Evolutionary conservation across 2,113 vertebrate genomes (phyloP).

Genomic region (Planiliza haematocheilus): DNA sequence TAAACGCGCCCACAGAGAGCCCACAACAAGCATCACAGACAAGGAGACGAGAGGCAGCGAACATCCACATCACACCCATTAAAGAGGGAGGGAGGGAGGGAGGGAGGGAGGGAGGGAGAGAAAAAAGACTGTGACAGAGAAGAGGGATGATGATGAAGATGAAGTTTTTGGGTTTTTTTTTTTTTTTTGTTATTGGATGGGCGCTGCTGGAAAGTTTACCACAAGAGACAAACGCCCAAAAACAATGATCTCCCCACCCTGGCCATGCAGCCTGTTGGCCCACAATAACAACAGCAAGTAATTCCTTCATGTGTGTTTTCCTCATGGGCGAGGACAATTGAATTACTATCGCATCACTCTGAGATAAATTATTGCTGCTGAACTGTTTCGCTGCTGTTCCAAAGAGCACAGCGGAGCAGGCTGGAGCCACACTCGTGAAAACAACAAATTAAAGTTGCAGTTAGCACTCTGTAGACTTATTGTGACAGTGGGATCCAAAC

Average conservation of each 20-base stretch:
- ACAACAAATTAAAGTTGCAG: constrained; percentile 58
- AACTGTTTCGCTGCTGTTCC: constrained; percentile 62
- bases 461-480: constrained; percentile 34
- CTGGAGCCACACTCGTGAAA: constrained; percentile 63
- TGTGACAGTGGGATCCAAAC: constrained; percentile 34
- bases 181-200: constrained; percentile 64
- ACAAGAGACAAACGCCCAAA: constrained; percentile 77
- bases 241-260: constrained; percentile 69
- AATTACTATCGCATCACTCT: constrained; percentile 64
- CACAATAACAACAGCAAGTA: constrained; percentile 69
- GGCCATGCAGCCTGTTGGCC: constrained; percentile 56
- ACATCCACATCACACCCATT: constrained; percentile 74
- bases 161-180: constrained; percentile 30
- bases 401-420: constrained; percentile 47
- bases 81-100: constrained; percentile 59
- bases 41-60: constrained; percentile 62
- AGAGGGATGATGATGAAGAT: constrained; percentile 65
- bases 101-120: background rate
- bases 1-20: constrained; percentile 71
- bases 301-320: constrained; percentile 68
- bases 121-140: constrained; percentile 67
- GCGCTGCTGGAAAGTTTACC: constrained; percentile 69
- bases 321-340: constrained; percentile 58
- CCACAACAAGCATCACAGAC: constrained; percentile 78
- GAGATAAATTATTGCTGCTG: constrained; percentile 56